phyloP scores from a whole-genome alignment of 1,140 invertebrate species.

The Caenorhabditis tropicalis region DNA sequence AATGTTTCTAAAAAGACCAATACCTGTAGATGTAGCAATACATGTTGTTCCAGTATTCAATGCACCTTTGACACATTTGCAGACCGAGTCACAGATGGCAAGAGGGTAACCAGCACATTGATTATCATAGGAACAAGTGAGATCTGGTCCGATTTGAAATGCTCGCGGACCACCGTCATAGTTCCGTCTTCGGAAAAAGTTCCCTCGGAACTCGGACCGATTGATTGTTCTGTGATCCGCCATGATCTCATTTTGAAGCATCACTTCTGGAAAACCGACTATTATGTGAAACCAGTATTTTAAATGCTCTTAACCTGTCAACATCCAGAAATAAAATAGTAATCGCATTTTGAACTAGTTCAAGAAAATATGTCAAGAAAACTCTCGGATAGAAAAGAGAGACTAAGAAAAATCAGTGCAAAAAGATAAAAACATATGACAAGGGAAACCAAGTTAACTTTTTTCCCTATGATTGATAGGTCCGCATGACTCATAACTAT shows the following conservation, averaged over 20 bases:
- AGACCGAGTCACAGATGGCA: constrained; percentile 69
- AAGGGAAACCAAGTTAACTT: neutral
- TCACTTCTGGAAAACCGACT: neutral
- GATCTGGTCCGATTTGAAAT: constrained; percentile 37
- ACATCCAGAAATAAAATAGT: neutral
- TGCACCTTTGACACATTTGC: constrained; percentile 68
- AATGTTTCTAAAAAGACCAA: neutral
- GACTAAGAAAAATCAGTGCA: neutral
- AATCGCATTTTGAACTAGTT: neutral
- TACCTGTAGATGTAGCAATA: constrained; percentile 57
- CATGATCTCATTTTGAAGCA: constrained; percentile 36
- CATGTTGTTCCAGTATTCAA: constrained; percentile 70
- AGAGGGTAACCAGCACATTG: constrained; percentile 69
- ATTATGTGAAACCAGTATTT: neutral
- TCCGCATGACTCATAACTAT: constrained; percentile 21
- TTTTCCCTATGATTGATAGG: constrained; percentile 26
- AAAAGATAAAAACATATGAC: constrained; percentile 21
- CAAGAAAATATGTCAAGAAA: neutral
- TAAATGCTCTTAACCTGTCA: neutral
- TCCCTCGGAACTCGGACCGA: neutral
- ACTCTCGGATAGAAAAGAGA: neutral
- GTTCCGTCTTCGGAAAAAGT: constrained; percentile 24
- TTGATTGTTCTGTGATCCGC: constrained; percentile 11
- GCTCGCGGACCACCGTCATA: constrained; percentile 3
- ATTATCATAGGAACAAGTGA: constrained; percentile 60